A percentile compares a stretch with the other conserved stretches of the same genome.
These are phyloP conservation scores for Coreius guichenoti DNA, from an alignment of 2,797 vertebrate species.

Conservation along the genomic window DNA sequence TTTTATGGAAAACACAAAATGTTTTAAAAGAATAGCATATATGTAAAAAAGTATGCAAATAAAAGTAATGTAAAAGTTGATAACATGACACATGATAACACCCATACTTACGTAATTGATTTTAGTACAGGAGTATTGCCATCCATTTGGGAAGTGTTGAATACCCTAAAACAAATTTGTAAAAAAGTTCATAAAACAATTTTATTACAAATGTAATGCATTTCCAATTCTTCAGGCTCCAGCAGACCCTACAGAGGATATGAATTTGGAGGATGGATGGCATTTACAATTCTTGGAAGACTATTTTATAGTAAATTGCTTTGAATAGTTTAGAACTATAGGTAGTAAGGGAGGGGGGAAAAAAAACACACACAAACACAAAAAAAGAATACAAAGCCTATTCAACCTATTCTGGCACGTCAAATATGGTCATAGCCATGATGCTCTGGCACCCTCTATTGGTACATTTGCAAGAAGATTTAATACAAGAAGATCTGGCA, in stretches of 20 bases:
- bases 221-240: background rate
- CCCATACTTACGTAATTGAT: slow-evolving; percentile 74
- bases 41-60: background rate
- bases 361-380: background rate
- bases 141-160: slow-evolving; percentile 79
- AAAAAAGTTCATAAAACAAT: background rate
- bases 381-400: background rate
- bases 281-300: background rate
- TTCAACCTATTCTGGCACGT: background rate
- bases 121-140: slow-evolving; percentile 65
- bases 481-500: background rate
- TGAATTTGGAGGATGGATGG: background rate
- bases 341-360: background rate
- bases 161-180: slow-evolving; percentile 77
- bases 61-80: background rate
- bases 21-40: background rate
- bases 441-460: slow-evolving; percentile 21
- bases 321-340: background rate
- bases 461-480: background rate
- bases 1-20: background rate
- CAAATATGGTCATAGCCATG: background rate
- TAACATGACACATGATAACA: background rate
- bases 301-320: background rate
- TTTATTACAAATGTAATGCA: background rate
- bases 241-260: background rate